phyloP scores from a whole-genome alignment of 2,113 vertebrate species.

The Cyphomyrus discorhynchus region DNA sequence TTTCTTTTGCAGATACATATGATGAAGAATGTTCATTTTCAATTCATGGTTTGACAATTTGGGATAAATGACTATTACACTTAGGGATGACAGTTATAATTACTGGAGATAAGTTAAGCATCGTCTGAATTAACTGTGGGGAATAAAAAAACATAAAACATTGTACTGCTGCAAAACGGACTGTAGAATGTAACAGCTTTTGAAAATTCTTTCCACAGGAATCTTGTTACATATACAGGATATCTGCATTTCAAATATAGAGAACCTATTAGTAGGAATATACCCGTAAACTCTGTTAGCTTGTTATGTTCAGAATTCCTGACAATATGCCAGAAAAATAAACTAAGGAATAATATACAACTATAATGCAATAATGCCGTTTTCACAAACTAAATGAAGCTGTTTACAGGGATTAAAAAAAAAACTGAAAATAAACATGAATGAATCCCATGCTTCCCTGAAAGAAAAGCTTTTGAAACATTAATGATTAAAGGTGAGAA shows the following conservation, averaged over 20 bases:
- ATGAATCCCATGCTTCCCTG: neutral
- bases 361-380: neutral
- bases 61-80: neutral
- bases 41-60: neutral
- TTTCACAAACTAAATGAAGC: constrained; percentile 3
- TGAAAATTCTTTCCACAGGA: constrained; percentile 33
- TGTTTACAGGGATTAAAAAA: neutral
- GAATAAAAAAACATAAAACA: constrained; percentile 29
- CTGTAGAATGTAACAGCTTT: constrained; percentile 52
- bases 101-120: neutral
- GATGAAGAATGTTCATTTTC: neutral
- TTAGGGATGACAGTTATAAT: neutral
- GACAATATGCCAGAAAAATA: constrained; percentile 26
- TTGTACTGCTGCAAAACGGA: constrained; percentile 28
- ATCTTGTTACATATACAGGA: constrained; percentile 43
- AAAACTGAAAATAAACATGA: neutral
- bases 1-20: neutral
- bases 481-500: neutral
- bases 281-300: constrained; percentile 47
- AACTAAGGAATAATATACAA: constrained; percentile 15
- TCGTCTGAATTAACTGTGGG: neutral
- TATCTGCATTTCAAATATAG: constrained; percentile 42
- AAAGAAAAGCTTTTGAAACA: constrained; percentile 4
- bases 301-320: constrained; percentile 18
- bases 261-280: constrained; percentile 42